Conservation (phyloP, 1,140 invertebrate species). For the Trypoxylus dichotomus region DNA sequence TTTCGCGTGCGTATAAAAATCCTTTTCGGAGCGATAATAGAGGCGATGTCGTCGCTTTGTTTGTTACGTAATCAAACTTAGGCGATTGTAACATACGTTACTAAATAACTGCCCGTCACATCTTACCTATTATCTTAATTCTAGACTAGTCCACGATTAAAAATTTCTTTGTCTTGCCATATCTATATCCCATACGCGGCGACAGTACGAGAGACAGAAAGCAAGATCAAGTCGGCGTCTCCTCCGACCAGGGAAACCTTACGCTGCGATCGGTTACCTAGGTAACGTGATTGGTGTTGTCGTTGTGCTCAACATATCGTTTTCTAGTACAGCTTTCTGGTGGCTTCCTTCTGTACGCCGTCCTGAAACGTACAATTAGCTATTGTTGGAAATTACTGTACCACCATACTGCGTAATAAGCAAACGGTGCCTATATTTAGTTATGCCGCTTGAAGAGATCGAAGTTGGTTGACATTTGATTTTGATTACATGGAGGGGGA, state of each 20-base stretch:
- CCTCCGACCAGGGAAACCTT: not conserved
- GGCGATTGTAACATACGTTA: too few relatives aligned
- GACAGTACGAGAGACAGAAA: not conserved
- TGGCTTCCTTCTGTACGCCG: not conserved
- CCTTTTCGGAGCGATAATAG: not conserved
- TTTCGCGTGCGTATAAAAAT: not conserved
- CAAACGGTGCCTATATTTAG: too few relatives aligned
- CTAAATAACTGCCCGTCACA: too few relatives aligned
- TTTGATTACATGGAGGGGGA: too few relatives aligned
- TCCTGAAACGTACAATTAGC: not conserved
- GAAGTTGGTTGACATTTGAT: too few relatives aligned
- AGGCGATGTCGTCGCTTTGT: not conserved
- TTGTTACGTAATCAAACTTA: too few relatives aligned
- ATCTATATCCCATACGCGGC: not conserved
- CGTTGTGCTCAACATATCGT: not conserved
- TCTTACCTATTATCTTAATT: too few relatives aligned
- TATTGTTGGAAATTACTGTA: constrained; percentile 4
- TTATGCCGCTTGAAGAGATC: too few relatives aligned
- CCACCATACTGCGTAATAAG: too few relatives aligned
- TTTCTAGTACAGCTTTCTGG: not conserved
- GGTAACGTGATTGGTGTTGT: not conserved
- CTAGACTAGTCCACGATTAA: not conserved
- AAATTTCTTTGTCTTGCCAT: not conserved
- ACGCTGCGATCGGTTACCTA: not conserved
- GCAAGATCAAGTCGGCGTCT: not conserved